Base-by-base conservation (phyloP, 2,888 invertebrate genomes). In the Microctonus brassicae region DNA sequence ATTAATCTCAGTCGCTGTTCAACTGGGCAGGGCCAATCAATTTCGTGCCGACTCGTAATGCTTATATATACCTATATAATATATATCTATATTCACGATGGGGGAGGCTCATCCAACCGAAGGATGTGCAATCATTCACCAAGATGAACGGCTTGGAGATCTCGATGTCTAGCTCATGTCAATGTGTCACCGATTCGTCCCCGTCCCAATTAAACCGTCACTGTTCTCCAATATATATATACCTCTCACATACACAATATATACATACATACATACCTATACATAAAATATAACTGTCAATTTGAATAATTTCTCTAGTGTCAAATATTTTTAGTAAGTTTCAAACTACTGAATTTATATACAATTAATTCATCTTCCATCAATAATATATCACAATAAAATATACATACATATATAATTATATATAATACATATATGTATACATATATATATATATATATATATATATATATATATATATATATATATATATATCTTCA, bases 121-220 rank as follows among this genome's bases (percentile, higher is more conserved):
- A 75, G 77, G 74, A 75, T 78, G 73, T 75, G 66, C 77, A 73
- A 78, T 79, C 75, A 78, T 76, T 79, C 75, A 79, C 75, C 66
- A 75, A 79, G 77, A 78, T 76, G 74, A 69, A 76, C 75, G 73
- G 75, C 72, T 61, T 72, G 34, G 74, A 76, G 69, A 73, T 72
- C 75, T 74, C 73, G 73, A 78, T 79, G 76, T 80, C 76, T 55
- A 57, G 79, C 75, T 55, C 66, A 57, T 66, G 66, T 74, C 74
- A 76, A 77, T 79, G 73, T 65, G 72, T 68, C 68, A 64, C 70
- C 63, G 52, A 60, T 57, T 72, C 73, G 74, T 70, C 73, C 73
- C 72, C 55, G 60, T 68, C 47, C 71, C 75, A 77, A 77, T 77
- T 76, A 75, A 77, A 73, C 64, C 67, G 52, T 61, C 68, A 55